Conservation (phyloP, 2,797 vertebrate genomes). For the Enteromius treurensis region DNA sequence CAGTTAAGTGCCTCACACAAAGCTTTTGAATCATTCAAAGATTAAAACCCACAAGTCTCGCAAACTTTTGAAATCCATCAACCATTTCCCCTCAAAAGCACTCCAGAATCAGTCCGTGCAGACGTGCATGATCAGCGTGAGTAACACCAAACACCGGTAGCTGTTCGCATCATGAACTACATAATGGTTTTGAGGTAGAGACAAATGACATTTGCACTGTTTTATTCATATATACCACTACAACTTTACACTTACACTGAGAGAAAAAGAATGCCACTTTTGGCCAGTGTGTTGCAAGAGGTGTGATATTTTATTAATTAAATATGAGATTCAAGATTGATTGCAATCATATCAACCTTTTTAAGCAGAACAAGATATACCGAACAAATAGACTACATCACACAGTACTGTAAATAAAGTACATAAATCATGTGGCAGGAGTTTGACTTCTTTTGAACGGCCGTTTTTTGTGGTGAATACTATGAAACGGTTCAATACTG, state of each 20-base stretch:
- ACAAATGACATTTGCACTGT: background rate
- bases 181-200: background rate
- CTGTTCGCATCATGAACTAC: background rate
- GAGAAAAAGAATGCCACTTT: background rate
- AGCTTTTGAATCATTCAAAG: background rate
- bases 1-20: background rate
- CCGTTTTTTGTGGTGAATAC: background rate
- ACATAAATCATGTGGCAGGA: background rate
- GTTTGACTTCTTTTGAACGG: background rate
- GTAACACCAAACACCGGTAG: background rate
- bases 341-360: background rate
- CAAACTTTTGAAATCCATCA: background rate
- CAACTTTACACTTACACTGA: background rate
- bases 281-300: background rate
- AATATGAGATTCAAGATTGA: background rate
- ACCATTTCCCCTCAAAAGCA: background rate
- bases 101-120: background rate
- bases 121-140: background rate
- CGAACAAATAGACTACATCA: background rate
- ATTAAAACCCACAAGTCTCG: background rate
- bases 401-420: background rate
- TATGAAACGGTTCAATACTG: background rate
- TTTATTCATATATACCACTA: slow-evolving; percentile 1
- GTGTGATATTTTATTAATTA: background rate
- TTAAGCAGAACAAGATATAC: background rate